These are phyloP conservation scores for Eupithecia subumbrata DNA, from an alignment of 2,888 invertebrate species.

Conservation along the genomic window DNA sequence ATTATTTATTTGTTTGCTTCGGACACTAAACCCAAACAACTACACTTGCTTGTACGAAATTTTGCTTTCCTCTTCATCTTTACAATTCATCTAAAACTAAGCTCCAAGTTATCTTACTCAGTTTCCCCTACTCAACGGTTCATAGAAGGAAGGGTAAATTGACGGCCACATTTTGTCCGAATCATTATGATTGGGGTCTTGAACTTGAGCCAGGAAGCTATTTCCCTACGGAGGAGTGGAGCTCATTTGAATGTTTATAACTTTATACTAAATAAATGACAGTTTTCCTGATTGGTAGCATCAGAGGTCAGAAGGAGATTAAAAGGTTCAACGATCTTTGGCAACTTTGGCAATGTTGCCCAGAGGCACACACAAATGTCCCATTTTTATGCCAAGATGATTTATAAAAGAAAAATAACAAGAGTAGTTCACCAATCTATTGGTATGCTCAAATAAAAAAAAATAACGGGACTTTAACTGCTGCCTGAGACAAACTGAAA, in stretches of 20 bases:
- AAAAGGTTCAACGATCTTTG: background rate
- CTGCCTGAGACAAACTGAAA: too few species aligned
- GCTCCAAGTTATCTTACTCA: background rate
- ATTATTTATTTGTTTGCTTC: background rate
- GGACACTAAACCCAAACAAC: background rate
- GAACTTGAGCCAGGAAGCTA: constrained; percentile 56
- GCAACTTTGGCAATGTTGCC: background rate
- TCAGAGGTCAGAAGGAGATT: background rate
- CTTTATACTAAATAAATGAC: background rate
- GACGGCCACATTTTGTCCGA: constrained; percentile 65
- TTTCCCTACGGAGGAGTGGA: constrained; percentile 49
- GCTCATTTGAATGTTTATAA: constrained; percentile 52
- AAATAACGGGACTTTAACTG: too few species aligned
- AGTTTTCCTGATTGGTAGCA: background rate
- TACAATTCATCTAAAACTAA: constrained; percentile 65
- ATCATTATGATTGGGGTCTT: constrained; percentile 64
- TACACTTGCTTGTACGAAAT: background rate
- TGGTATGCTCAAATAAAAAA: background rate
- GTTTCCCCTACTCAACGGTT: background rate
- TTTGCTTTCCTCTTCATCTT: background rate
- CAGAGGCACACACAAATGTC: background rate
- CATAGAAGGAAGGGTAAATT: constrained; percentile 65
- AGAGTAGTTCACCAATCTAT: background rate
- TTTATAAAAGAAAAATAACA: background rate
- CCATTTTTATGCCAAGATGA: background rate